Evolutionary conservation across 2,797 vertebrate species (phyloP).

Genomic region (Enteromius fasciolatus): DNA sequence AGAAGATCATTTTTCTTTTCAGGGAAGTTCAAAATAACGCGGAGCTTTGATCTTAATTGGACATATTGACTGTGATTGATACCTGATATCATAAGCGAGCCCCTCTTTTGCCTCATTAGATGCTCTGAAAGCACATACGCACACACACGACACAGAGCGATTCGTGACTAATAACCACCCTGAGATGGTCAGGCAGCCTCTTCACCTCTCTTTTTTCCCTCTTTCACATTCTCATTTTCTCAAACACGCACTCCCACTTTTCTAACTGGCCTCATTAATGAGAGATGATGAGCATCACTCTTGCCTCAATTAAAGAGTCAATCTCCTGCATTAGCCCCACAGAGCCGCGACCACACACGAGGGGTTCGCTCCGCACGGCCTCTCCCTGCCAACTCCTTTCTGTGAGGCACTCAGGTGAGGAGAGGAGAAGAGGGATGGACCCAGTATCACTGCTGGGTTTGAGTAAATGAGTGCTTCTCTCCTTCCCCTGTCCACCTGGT

Average conservation of each 20-base stretch:
- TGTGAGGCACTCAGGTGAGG: constrained; percentile 65
- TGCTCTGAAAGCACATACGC: constrained; percentile 53
- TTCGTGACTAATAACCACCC: constrained; percentile 45
- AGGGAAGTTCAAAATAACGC: constrained; percentile 74
- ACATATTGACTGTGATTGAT: constrained; percentile 77
- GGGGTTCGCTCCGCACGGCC: constrained; percentile 73
- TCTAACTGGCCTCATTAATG: constrained; percentile 76
- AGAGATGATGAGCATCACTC: constrained; percentile 78
- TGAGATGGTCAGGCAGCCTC: constrained; percentile 53
- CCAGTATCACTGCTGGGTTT: constrained; percentile 62
- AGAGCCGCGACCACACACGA: constrained; percentile 75
- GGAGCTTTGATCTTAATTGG: constrained; percentile 80
- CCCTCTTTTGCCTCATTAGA: constrained; percentile 82
- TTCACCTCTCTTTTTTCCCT: constrained; percentile 46
- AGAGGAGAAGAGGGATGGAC: constrained; percentile 57
- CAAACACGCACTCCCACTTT: constrained; percentile 60
- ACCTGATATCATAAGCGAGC: constrained; percentile 78
- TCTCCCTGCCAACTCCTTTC: constrained; percentile 69
- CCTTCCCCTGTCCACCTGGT: constrained; percentile 73
- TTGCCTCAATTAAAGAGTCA: constrained; percentile 79
- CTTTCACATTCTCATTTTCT: constrained; percentile 58
- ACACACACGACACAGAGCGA: constrained; percentile 33
- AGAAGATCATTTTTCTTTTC: constrained; percentile 78
- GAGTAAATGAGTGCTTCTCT: constrained; percentile 72
- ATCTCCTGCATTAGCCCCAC: constrained; percentile 76